Evolutionary conservation across 2,888 invertebrate genomes (phyloP).

Genomic region (Heteropelma amictum): DNA sequence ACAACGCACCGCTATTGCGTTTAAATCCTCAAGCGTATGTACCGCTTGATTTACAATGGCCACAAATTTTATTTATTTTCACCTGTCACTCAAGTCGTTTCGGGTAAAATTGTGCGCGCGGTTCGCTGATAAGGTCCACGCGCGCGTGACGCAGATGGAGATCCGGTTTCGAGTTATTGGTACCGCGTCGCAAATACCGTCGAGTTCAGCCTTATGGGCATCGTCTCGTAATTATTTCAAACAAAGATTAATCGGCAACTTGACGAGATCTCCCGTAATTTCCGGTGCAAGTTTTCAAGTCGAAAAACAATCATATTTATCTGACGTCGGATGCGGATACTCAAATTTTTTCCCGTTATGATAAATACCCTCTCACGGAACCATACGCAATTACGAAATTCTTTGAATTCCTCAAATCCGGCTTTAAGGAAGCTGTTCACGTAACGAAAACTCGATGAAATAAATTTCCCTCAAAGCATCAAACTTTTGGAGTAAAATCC

Average conservation of each 20-base stretch:
- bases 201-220: constrained; percentile 14
- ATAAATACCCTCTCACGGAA: too few relatives aligned
- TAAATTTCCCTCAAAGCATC: too few relatives aligned
- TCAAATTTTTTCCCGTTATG: too few relatives aligned
- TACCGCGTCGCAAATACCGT: constrained; percentile 8
- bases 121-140: constrained; percentile 48
- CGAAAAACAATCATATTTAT: too few relatives aligned
- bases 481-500: too few relatives aligned
- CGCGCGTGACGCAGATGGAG: constrained; percentile 58
- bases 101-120: constrained; percentile 6
- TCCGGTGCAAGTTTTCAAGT: too few relatives aligned
- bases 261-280: too few relatives aligned
- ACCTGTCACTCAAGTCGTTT: constrained; percentile 52
- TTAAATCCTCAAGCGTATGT: neutral
- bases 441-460: too few relatives aligned
- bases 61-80: constrained; percentile 52
- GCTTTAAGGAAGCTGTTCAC: too few relatives aligned
- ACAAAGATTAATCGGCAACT: constrained; percentile 22
- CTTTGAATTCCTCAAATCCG: too few relatives aligned
- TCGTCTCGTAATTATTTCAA: constrained; percentile 31
- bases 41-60: constrained; percentile 38
- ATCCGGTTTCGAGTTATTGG: constrained; percentile 57
- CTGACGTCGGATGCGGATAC: too few relatives aligned
- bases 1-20: neutral
- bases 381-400: too few relatives aligned